Conservation (phyloP, 1,140 invertebrate species). For the Prorops nasuta region DNA sequence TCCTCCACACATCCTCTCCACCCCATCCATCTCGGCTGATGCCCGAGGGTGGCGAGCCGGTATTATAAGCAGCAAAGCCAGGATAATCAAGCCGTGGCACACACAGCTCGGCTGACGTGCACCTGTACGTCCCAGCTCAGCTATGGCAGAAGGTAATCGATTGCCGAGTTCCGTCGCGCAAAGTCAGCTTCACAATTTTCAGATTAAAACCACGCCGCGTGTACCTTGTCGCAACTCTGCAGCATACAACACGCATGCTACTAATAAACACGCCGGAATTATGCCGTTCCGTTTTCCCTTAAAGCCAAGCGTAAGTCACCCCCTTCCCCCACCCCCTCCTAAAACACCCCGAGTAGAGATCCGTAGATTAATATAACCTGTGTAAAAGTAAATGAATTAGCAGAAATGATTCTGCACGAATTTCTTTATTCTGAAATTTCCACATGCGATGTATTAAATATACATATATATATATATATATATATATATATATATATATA, state of each 20-base stretch:
- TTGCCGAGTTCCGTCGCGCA: neutral
- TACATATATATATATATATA: too few species aligned
- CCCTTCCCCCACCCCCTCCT: neutral
- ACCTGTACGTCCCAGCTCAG: neutral
- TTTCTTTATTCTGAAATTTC: too few species aligned
- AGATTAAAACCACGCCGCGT: constrained; percentile 5
- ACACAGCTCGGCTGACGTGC: constrained; percentile 10
- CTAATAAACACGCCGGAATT: too few species aligned
- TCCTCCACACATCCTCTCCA: too few species aligned
- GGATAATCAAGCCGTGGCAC: constrained; percentile 21
- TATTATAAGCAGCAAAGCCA: constrained; percentile 10
- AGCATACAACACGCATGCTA: neutral
- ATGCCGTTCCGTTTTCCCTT: too few species aligned
- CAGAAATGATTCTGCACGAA: neutral
- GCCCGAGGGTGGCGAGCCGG: too few species aligned
- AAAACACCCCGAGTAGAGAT: neutral
- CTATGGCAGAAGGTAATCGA: constrained; percentile 20
- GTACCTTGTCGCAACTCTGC: neutral
- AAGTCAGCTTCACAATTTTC: constrained; percentile 6
- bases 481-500: too few species aligned
- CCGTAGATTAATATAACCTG: neutral
- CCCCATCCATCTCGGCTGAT: too few species aligned
- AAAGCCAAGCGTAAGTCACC: neutral
- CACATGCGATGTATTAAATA: too few species aligned
- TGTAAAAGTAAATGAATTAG: neutral